Conservation (phyloP, 2,797 vertebrate species). For the Tenualosa thibaudeaui region DNA sequence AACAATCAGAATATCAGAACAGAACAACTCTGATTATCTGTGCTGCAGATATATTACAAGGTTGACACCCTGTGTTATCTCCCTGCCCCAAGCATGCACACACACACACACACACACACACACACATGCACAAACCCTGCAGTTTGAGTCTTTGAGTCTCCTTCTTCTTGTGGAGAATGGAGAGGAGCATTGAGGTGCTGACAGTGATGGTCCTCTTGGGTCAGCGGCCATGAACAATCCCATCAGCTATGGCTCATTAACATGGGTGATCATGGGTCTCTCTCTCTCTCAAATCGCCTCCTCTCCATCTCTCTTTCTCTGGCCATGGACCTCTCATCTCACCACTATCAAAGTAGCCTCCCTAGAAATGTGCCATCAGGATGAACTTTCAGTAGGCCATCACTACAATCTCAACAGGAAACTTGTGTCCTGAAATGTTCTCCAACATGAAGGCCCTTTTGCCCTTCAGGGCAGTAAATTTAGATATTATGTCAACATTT, state of each 20-base stretch:
- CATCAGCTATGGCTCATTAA: conserved; percentile 45
- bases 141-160: not conserved
- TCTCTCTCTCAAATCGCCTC: not conserved
- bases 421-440: no score
- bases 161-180: not conserved
- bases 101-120: not conserved
- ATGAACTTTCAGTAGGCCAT: not conserved
- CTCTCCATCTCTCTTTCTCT: not conserved
- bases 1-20: not conserved
- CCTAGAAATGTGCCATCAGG: not conserved
- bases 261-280: conserved; percentile 46
- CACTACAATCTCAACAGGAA: not conserved
- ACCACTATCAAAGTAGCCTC: not conserved
- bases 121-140: no score
- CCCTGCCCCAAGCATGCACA: not conserved
- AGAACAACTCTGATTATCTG: not conserved
- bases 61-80: no score
- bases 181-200: conserved; percentile 40
- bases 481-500: not conserved
- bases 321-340: not conserved
- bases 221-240: conserved; percentile 39
- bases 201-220: conserved; percentile 40
- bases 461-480: not conserved
- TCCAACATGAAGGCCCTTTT: no score
- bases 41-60: not conserved